Evolutionary conservation across 1,140 invertebrate species (phyloP).

Genomic region (Catajapyx aquilonaris): DNA sequence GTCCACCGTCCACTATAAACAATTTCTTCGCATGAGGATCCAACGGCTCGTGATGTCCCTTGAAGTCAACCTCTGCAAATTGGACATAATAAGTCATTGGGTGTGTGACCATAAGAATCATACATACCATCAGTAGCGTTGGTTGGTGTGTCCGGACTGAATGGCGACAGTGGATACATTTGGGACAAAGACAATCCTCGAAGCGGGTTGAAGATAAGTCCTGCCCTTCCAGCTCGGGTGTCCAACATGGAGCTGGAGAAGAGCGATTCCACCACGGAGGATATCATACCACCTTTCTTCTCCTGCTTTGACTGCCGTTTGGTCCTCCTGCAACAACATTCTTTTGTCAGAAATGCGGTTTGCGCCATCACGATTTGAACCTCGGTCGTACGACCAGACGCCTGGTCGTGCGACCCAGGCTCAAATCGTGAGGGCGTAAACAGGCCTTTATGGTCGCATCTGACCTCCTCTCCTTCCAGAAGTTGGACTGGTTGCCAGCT

Average conservation of each 20-base stretch:
- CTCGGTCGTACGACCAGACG: too few relatives aligned
- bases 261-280: conserved; percentile 10
- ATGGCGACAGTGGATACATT: conserved; percentile 22
- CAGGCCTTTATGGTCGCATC: too few relatives aligned
- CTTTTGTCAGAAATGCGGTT: too few relatives aligned
- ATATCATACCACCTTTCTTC: conserved; percentile 10
- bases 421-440: too few relatives aligned
- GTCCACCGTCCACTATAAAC: conserved; percentile 26
- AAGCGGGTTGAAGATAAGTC: conserved; percentile 26
- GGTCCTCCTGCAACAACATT: not conserved
- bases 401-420: too few relatives aligned
- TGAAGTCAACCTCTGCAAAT: conserved; percentile 19
- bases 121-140: conserved; percentile 12
- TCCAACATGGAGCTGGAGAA: conserved; percentile 15
- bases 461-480: too few relatives aligned
- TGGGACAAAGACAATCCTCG: conserved; percentile 22
- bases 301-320: not conserved
- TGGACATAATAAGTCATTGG: too few relatives aligned
- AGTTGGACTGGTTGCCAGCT: too few relatives aligned
- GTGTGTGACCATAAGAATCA: too few relatives aligned
- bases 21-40: conserved; percentile 23
- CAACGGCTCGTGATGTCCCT: conserved; percentile 21
- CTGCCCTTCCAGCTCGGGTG: conserved; percentile 23
- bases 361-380: too few relatives aligned
- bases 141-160: conserved; percentile 14